Percentiles rank a stretch among this genome's conserved stretches.
phyloP scores from a whole-genome alignment of 2,113 vertebrate species.

The Dipodomys stephensi region DNA sequence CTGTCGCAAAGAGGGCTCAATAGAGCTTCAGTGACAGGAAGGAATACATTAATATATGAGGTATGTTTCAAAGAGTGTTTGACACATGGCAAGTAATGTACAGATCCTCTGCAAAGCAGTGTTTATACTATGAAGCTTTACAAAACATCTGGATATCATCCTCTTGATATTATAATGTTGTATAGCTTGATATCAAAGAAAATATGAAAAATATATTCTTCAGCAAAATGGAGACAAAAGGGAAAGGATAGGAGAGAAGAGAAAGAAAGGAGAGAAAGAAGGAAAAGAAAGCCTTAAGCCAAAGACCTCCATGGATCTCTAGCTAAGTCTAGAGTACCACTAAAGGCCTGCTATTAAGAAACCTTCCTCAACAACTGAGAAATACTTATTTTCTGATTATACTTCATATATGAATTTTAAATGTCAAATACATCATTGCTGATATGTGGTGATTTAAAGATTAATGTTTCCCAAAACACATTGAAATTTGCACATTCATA shows the following conservation, averaged over 20 bases:
- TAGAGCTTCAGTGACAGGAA: neutral
- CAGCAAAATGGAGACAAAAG: neutral
- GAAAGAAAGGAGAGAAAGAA: accelerated
- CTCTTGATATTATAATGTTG: neutral
- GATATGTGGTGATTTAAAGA: slow-evolving; percentile 7
- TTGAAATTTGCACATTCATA: neutral
- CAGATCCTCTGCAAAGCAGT: neutral
- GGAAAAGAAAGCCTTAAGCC: neutral
- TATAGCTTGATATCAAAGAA: neutral
- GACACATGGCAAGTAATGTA: neutral
- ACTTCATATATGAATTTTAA: neutral
- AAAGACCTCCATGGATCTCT: neutral
- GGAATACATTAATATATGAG: neutral
- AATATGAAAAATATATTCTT: neutral
- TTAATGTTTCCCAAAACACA: neutral
- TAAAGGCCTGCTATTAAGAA: neutral
- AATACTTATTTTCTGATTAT: slow-evolving; percentile 44
- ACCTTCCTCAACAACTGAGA: slow-evolving; percentile 23
- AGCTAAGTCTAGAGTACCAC: neutral
- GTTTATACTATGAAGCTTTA: neutral
- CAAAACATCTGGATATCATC: neutral
- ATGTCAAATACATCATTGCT: slow-evolving; percentile 25
- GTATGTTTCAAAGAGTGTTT: neutral
- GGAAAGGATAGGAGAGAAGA: too few relatives aligned
- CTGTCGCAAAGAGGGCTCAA: neutral